Evolutionary conservation across 2,797 vertebrate genomes (phyloP).

Genomic region (Anniella stebbinsi): DNA sequence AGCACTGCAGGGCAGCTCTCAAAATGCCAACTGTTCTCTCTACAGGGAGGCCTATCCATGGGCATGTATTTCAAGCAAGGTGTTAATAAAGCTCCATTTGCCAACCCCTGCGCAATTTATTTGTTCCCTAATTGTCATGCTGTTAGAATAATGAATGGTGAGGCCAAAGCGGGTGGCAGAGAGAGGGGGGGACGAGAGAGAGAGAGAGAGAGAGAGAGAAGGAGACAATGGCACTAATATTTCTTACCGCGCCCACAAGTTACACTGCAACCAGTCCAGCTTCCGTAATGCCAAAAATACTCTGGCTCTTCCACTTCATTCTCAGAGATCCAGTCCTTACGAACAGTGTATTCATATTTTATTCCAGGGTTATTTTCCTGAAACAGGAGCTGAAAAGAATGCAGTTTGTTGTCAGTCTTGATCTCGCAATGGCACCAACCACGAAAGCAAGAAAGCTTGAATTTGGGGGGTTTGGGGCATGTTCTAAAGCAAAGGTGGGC

Average conservation of each 20-base stretch:
- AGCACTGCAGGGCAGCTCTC: not conserved
- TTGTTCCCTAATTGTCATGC: not conserved
- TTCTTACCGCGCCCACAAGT: constrained; percentile 91
- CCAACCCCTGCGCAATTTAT: not conserved
- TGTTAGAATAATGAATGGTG: not conserved
- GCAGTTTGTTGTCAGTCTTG: not conserved
- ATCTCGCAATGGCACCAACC: not conserved
- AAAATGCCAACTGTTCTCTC: not conserved
- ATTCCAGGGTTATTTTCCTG: constrained; percentile 94
- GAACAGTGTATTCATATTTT: constrained; percentile 89
- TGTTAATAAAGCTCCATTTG: not conserved
- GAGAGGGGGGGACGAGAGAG: too few relatives aligned
- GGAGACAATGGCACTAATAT: not conserved
- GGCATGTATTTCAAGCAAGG: not conserved
- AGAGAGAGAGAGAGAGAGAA: not conserved
- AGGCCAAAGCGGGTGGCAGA: not conserved
- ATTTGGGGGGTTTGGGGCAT: not conserved
- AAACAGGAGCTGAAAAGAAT: constrained; percentile 88
- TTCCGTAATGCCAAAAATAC: constrained; percentile 91
- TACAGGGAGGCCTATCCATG: not conserved
- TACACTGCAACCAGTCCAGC: constrained; percentile 93
- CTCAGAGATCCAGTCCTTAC: constrained; percentile 82
- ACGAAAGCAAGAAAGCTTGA: not conserved
- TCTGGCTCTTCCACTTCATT: constrained; percentile 86
- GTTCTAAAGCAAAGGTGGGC: not conserved